Conservation (phyloP, 2,797 vertebrate genomes). For the Emys orbicularis region DNA sequence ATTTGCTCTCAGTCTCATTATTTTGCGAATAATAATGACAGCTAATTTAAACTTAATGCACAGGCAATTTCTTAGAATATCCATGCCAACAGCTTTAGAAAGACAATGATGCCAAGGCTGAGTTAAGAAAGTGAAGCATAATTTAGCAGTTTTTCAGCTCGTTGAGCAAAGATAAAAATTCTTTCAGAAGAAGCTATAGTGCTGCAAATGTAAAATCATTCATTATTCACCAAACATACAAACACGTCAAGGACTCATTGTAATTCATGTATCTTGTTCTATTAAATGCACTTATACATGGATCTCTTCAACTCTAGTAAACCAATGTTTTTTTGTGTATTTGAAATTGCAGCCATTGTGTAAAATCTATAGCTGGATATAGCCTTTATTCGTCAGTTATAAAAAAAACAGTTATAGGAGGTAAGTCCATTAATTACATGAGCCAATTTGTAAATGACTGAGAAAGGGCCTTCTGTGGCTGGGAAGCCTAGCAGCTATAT, state of each 20-base stretch:
- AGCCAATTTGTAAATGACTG: neutral
- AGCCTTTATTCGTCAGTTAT: neutral
- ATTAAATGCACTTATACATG: slow-evolving; percentile 1
- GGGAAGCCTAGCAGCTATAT: too few relatives aligned
- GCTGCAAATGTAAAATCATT: slow-evolving; percentile 56
- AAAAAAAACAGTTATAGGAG: neutral
- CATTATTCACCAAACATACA: slow-evolving; percentile 36
- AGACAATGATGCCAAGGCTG: slow-evolving; percentile 52
- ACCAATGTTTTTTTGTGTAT: rapidly evolving
- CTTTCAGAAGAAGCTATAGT: slow-evolving; percentile 17
- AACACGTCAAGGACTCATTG: slow-evolving; percentile 42
- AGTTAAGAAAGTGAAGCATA: slow-evolving; percentile 56
- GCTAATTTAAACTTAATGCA: slow-evolving; percentile 77
- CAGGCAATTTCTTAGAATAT: slow-evolving; percentile 70
- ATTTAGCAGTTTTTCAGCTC: slow-evolving; percentile 63
- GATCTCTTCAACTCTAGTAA: neutral
- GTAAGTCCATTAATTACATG: neutral
- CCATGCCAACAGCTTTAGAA: slow-evolving; percentile 60
- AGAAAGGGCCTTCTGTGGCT: too few relatives aligned
- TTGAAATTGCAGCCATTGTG: neutral
- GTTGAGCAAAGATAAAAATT: slow-evolving; percentile 63
- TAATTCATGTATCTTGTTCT: slow-evolving; percentile 3
- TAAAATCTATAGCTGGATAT: neutral
- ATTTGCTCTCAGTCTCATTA: slow-evolving; percentile 69
- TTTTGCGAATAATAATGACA: slow-evolving; percentile 77